These are phyloP conservation scores for Plebejus argus DNA, from an alignment of 2,888 invertebrate genomes.

Conservation along the genomic window DNA sequence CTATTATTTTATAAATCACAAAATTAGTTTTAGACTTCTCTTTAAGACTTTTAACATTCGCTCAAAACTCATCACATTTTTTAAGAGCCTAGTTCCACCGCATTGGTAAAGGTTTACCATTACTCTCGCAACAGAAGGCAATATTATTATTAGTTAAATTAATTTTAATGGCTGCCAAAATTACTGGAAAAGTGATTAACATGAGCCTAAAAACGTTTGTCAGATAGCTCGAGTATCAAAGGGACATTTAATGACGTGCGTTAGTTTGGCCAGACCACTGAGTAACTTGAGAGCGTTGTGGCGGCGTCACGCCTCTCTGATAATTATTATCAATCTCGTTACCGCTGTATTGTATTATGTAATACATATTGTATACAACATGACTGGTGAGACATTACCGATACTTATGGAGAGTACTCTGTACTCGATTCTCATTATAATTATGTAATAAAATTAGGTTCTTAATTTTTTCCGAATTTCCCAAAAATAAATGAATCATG, in stretches of 20 bases:
- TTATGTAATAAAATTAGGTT: too few relatives aligned
- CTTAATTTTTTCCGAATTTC: too few relatives aligned
- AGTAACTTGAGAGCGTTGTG: constrained; percentile 49
- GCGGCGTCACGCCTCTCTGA: constrained; percentile 38
- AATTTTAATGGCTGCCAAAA: constrained; percentile 30
- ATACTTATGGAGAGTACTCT: too few relatives aligned
- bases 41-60: neutral
- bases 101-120: too few relatives aligned
- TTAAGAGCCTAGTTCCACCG: too few relatives aligned
- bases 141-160: constrained; percentile 35
- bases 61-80: too few relatives aligned
- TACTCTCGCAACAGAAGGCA: too few relatives aligned
- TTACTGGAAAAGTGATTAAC: constrained; percentile 37
- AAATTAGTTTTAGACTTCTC: neutral
- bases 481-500: too few relatives aligned
- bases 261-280: constrained; percentile 38
- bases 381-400: too few relatives aligned
- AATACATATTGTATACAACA: neutral
- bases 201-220: constrained; percentile 43
- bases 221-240: constrained; percentile 49
- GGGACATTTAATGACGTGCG: constrained; percentile 47
- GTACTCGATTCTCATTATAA: too few relatives aligned
- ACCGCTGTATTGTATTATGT: constrained; percentile 12
- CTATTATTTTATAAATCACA: neutral
- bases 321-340: constrained; percentile 34